phyloP scores from a whole-genome alignment of 2,113 vertebrate species.

The Prunella himalayana region DNA sequence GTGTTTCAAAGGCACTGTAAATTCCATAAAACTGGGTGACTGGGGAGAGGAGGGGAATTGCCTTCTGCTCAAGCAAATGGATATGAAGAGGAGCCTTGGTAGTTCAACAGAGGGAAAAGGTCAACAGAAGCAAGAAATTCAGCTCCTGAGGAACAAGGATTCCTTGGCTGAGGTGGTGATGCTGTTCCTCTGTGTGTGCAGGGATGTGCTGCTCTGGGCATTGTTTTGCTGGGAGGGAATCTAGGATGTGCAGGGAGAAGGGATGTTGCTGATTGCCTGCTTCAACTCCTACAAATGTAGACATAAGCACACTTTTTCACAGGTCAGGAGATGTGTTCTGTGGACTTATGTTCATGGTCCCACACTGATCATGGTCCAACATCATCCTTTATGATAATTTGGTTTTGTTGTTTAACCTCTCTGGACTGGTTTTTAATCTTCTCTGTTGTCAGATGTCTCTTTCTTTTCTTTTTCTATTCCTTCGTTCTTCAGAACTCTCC shows the following conservation, averaged over 20 bases:
- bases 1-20: neutral
- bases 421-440: neutral
- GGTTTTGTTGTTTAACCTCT: neutral
- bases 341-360: neutral
- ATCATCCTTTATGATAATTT: neutral
- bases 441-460: neutral
- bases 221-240: neutral
- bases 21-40: neutral
- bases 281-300: neutral
- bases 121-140: neutral
- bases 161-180: neutral
- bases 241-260: neutral
- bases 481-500: neutral
- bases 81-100: neutral
- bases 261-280: neutral
- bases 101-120: neutral
- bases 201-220: fast-evolving
- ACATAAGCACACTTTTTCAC: neutral
- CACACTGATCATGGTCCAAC: fast-evolving
- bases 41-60: neutral
- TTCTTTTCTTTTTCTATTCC: neutral
- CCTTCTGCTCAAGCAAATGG: neutral
- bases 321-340: neutral
- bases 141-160: neutral
- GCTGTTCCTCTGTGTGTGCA: neutral